Evolutionary conservation across 92 coral and sea anemone species (phyloP).

Genomic region (Phymanthus crucifer): DNA sequence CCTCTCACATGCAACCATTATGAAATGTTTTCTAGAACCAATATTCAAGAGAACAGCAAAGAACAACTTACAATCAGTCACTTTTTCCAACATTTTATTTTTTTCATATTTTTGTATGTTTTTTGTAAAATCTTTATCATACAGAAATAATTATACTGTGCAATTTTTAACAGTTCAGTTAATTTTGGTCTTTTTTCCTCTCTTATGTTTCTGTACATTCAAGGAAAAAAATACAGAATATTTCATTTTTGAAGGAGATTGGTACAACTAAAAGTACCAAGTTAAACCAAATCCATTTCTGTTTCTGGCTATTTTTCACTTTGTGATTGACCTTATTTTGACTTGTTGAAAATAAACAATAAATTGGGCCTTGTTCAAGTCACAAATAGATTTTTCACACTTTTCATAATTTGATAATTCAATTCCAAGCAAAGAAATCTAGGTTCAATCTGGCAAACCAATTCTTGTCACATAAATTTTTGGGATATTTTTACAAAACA

Average conservation of each 20-base stretch:
- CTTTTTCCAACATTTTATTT: slow-evolving; percentile 35
- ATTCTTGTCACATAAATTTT: neutral
- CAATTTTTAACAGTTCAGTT: slow-evolving; percentile 27
- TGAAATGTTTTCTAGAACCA: slow-evolving; percentile 30
- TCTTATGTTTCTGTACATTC: slow-evolving; percentile 27
- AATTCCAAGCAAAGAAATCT: neutral
- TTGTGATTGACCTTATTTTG: neutral
- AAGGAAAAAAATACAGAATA: slow-evolving; percentile 10
- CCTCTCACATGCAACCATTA: neutral
- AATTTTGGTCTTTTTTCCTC: neutral
- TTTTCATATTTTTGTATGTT: neutral
- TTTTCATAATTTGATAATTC: slow-evolving; percentile 1
- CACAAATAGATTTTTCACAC: neutral
- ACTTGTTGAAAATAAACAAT: neutral
- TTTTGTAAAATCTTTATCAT: slow-evolving; percentile 16
- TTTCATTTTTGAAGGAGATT: slow-evolving; percentile 26
- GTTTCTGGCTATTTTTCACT: neutral
- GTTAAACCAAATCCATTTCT: neutral
- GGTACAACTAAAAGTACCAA: slow-evolving; percentile 6
- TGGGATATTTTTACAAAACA: neutral
- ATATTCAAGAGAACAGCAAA: slow-evolving; percentile 84
- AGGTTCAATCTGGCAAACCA: neutral
- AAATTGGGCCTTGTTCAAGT: slow-evolving; percentile 6
- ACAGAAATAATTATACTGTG: slow-evolving; percentile 36
- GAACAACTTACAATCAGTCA: slow-evolving; percentile 50